Percentiles rank a stretch among this genome's conserved stretches.
Evolutionary conservation across 1,140 invertebrate genomes (phyloP).

Genomic region (Calephelis nemesis): DNA sequence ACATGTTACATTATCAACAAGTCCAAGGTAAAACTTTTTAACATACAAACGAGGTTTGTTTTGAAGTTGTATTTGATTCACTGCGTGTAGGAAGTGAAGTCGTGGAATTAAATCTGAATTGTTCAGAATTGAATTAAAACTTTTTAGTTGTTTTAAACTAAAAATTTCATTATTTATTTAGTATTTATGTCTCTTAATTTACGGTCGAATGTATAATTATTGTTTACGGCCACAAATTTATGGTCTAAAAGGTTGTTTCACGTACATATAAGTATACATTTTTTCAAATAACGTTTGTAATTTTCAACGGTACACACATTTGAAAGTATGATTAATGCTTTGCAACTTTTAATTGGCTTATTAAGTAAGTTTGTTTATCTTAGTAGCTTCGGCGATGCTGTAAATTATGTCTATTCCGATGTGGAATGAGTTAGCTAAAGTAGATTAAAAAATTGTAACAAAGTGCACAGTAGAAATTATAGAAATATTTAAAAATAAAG

Average conservation of each 20-base stretch:
- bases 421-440: too few species aligned
- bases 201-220: not conserved
- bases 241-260: not conserved
- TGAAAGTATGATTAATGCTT: too few species aligned
- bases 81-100: not conserved
- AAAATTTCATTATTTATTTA: not conserved
- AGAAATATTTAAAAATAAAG: too few species aligned
- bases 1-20: not conserved
- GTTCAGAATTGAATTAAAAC: conserved; percentile 10
- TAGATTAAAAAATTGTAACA: too few species aligned
- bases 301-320: too few species aligned
- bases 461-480: too few species aligned
- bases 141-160: not conserved
- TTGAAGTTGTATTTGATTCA: conserved; percentile 9
- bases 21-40: not conserved
- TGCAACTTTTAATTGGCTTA: too few species aligned
- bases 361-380: too few species aligned
- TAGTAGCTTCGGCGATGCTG: too few species aligned
- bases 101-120: not conserved
- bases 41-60: conserved; percentile 14
- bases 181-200: not conserved
- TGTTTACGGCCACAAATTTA: not conserved
- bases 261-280: not conserved
- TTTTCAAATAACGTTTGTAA: too few species aligned
- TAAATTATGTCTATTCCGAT: too few species aligned